Percentiles rank a stretch among this genome's conserved stretches.
Conservation (phyloP, 2,888 invertebrate species). For the Macaria notata region DNA sequence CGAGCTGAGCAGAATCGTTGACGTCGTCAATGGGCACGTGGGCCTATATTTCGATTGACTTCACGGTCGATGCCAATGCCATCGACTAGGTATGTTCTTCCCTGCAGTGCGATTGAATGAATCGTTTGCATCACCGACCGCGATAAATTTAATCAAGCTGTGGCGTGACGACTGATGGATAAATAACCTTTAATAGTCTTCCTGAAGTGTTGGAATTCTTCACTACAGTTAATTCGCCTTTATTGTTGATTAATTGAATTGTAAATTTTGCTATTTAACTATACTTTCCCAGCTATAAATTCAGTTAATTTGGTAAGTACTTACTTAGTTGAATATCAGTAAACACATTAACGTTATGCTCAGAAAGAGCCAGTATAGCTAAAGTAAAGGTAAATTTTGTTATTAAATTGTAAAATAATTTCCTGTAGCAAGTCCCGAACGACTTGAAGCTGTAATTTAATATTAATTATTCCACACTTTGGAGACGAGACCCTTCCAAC, state of each 20-base stretch:
- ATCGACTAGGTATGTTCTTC: constrained; percentile 23
- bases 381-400: background rate
- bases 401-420: background rate
- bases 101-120: constrained; percentile 26
- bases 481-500: constrained; percentile 13
- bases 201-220: background rate
- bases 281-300: too few relatives aligned
- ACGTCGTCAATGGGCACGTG: constrained; percentile 26
- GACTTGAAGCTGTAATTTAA: constrained; percentile 14
- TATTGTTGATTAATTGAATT: too few relatives aligned
- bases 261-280: too few relatives aligned
- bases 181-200: constrained; percentile 8
- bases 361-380: background rate
- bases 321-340: too few relatives aligned
- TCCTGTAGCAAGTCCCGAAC: constrained; percentile 1
- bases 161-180: constrained; percentile 3
- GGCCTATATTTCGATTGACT: constrained; percentile 27
- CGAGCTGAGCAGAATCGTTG: too few relatives aligned
- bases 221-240: too few relatives aligned
- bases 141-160: constrained; percentile 14
- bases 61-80: constrained; percentile 32
- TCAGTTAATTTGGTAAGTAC: too few relatives aligned
- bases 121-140: constrained; percentile 23
- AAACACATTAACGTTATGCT: too few relatives aligned
- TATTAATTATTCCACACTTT: constrained; percentile 19